Evolutionary conservation across 2,888 invertebrate genomes (phyloP).

Genomic region (Micropterix aruncella): DNA sequence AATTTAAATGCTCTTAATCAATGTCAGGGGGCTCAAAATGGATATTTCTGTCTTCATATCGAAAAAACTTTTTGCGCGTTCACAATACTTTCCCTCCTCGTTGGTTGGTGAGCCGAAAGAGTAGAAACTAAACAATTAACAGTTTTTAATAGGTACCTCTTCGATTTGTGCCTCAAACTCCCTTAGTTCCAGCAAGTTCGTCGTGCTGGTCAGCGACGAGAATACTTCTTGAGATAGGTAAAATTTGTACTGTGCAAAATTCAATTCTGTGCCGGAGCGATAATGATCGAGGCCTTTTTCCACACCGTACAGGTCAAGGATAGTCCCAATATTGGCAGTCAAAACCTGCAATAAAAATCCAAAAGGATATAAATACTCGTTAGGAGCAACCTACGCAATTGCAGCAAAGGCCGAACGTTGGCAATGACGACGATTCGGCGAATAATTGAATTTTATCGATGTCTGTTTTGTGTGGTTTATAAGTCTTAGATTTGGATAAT

Average conservation of each 20-base stretch:
- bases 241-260: conserved; percentile 61
- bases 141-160: too few relatives aligned
- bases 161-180: conserved; percentile 53
- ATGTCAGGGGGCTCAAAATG: too few relatives aligned
- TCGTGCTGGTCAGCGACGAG: conserved; percentile 45
- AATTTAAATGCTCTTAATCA: too few relatives aligned
- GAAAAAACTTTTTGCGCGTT: too few relatives aligned
- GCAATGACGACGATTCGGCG: too few relatives aligned
- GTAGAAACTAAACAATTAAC: too few relatives aligned
- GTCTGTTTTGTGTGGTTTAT: not conserved
- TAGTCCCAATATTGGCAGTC: conserved; percentile 67
- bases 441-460: not conserved
- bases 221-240: conserved; percentile 66
- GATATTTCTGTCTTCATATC: too few relatives aligned
- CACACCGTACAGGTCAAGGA: conserved; percentile 62
- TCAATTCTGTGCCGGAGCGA: conserved; percentile 50
- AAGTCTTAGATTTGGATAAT: too few relatives aligned
- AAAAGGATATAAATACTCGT: conserved; percentile 7
- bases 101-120: too few relatives aligned
- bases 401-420: too few relatives aligned
- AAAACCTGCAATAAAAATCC: conserved; percentile 44
- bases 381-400: conserved; percentile 3
- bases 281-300: conserved; percentile 70
- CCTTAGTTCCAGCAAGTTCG: conserved; percentile 39
- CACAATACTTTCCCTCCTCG: too few relatives aligned